Conservation (phyloP, 2,113 vertebrate genomes). For the Gallinago jamesoni region DNA sequence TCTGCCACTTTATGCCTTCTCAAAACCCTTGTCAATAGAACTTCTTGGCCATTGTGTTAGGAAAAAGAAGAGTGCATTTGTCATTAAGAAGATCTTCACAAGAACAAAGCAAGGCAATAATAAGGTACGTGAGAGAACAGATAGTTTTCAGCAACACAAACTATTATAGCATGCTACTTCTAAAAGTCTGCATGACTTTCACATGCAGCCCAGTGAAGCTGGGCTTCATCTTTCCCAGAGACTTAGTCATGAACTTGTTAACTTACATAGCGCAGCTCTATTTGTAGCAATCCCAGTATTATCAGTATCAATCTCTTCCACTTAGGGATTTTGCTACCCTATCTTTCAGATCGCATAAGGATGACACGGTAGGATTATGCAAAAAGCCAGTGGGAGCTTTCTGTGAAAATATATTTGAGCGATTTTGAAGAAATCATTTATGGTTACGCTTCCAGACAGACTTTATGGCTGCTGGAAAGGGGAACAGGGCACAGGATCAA, state of each 20-base stretch:
- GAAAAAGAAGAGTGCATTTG: neutral
- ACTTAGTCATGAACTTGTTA: neutral
- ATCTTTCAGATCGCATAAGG: neutral
- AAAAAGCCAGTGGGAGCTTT: neutral
- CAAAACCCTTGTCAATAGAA: neutral
- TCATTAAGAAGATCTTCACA: neutral
- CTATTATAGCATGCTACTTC: neutral
- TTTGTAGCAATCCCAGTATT: neutral
- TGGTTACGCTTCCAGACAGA: neutral
- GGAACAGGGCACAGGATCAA: neutral
- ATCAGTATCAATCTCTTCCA: neutral
- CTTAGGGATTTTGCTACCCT: neutral
- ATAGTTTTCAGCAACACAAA: neutral
- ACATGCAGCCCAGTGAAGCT: neutral
- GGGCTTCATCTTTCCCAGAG: neutral
- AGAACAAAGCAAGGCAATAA: neutral
- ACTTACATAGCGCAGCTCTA: neutral
- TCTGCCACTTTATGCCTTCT: neutral
- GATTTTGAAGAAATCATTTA: neutral
- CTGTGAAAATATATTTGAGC: neutral
- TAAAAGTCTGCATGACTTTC: neutral
- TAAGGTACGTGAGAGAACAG: neutral
- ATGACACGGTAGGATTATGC: neutral
- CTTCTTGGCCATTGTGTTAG: neutral
- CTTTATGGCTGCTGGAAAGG: neutral